Base-by-base conservation (phyloP, 2,888 invertebrate genomes). In the Lochmaea crataegi region DNA sequence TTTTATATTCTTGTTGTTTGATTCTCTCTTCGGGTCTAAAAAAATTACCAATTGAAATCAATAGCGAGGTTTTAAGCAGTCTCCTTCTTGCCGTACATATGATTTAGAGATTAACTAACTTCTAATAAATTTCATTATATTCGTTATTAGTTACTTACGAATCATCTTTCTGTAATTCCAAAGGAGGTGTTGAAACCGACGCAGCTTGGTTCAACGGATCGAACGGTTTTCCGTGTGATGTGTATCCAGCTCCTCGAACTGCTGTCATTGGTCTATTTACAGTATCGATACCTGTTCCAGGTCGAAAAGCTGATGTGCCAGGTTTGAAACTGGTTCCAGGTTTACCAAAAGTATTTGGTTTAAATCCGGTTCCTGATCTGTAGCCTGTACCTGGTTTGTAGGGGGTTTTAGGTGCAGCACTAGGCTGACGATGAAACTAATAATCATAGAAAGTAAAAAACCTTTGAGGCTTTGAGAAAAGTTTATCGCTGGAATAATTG, bases 171-270 rank as follows among this genome's bases (percentile, higher is more conserved):
- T 91, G 93, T 68, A 91, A 90, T 83, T 93, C 94, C 65, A 92
- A 88, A 9, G 91, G 89, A 64, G 91, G 91, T 72, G 89, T 89
- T 63, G 89, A 85, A 16, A 86, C 86, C 76, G 88, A 88, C 0
- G 87, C 85, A 26, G 90, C 89, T 78, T 94, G 93, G 80, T 94
- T 92, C 73, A 96, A 87, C 6, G 94, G 95, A 85, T 96, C 94
- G 82, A 96, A 94, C 75, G 89, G 89, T 78, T 89, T 90, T 78
- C 87, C 90, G 82, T 90, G 91, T 2, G 97, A 96, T 5, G 96
- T 96, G 86, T 96, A 99, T 1, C 99, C 99, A 38, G 97, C 98
- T 10, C 97, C 98, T 72, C 97, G 90, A 53, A 99, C 96, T 2
- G 99, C 98, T 3, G 99, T 99, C 90, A 99, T 97, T 0, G 99